phyloP scores from a whole-genome alignment of 2,113 vertebrate species.

The Pionites leucogaster region DNA sequence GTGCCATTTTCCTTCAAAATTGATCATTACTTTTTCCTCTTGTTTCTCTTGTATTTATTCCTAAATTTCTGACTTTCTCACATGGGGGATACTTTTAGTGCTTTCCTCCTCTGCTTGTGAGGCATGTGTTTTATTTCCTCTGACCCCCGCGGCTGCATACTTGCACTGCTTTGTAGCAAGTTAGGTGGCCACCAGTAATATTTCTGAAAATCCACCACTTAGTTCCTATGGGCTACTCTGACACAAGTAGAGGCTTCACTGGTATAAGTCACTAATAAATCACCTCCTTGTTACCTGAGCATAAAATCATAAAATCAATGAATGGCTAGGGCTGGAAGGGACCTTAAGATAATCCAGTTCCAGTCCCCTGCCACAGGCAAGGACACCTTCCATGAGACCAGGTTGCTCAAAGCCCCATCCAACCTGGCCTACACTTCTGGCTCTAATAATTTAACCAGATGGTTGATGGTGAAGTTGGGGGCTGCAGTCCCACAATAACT shows the following conservation, averaged over 20 bases:
- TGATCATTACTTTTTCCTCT: not conserved
- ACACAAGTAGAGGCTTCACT: not conserved
- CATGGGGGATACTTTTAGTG: not conserved
- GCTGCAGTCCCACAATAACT: not conserved
- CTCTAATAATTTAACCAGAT: not conserved
- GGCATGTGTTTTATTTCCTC: not conserved
- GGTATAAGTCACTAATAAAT: not conserved
- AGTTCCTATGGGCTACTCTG: not conserved
- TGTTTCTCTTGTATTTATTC: not conserved
- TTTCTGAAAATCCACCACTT: not conserved
- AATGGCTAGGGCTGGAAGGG: not conserved
- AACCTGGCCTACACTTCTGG: not conserved
- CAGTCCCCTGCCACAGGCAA: not conserved
- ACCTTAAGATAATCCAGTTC: not conserved
- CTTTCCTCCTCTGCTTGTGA: not conserved
- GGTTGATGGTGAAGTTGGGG: not conserved
- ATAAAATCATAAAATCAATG: not conserved
- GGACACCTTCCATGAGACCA: not conserved
- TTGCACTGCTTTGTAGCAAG: not conserved
- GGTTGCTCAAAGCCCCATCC: not conserved
- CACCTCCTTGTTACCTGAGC: not conserved
- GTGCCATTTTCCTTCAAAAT: not conserved
- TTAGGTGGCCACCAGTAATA: not conserved
- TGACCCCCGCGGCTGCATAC: rapidly evolving
- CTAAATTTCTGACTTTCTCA: not conserved